Base-by-base conservation (phyloP, 1,140 invertebrate genomes). In the Centruroides vittatus region DNA sequence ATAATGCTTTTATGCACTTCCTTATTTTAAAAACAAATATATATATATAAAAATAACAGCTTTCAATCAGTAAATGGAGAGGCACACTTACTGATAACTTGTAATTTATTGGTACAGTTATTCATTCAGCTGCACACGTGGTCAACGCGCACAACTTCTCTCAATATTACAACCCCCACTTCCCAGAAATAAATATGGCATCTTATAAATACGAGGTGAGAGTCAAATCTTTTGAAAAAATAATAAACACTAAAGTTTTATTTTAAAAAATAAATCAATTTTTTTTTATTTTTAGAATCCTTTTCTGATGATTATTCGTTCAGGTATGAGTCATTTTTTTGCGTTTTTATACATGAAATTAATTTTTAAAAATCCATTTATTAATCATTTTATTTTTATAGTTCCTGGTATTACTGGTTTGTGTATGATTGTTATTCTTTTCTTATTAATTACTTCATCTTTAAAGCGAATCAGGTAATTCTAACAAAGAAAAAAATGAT, bases 101-200 rank as follows among this genome's bases (percentile, higher is more conserved):
- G 8, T 6, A 41, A 41, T 41, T 41, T 41, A 41, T 41, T 41
- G 41, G 41, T 23, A 9, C 11, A 55, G 58, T 61, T n/a, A 53
- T 60, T 59, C 58, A 63, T 55, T 61, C 55, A 48, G 54, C 35
- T 48, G 55, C 65, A 7, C 56, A 63, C 35, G 55, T 66, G n/a
- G 59, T 62, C n/a, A 63, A 66, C 59, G 54, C 62, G 12, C 56
- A 60, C 53, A 65, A 64, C 47, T 63, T 61, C 36, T 67, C 62
- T 7, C 34, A 35, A 9, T 35, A 64, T 55, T 64, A 64, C 49
- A 61, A 64, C 13, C 8, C 35, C 35, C 47, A 41, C 10, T 64
- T 55, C 54, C 54, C 60, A n/a, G 59, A 61, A 58, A 52, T 64
- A 35, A 64, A 64, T 48, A 47, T 64, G 6, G 63, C 63, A 3